phyloP scores from a whole-genome alignment of 2,888 invertebrate genomes.

The Acronicta aceris region DNA sequence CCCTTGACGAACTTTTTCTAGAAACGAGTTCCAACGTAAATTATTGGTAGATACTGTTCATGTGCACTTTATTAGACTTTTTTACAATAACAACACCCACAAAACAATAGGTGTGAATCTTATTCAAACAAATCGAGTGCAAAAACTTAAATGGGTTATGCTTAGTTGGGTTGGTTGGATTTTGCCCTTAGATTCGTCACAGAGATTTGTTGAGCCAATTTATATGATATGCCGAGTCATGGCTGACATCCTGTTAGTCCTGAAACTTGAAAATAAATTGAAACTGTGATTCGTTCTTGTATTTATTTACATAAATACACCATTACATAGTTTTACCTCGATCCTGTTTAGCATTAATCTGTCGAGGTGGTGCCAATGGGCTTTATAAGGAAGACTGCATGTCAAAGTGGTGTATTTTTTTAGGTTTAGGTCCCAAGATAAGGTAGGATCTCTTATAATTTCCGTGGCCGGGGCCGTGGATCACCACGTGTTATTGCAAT shows the following conservation, averaged over 20 bases:
- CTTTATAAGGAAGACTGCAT: slow-evolving; percentile 20
- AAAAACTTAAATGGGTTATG: slow-evolving; percentile 36
- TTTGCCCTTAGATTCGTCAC: slow-evolving; percentile 21
- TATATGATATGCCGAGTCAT: slow-evolving; percentile 13
- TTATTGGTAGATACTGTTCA: slow-evolving; percentile 39
- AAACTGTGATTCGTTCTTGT: slow-evolving; percentile 13
- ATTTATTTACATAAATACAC: slow-evolving; percentile 35
- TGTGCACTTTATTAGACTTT: slow-evolving; percentile 58
- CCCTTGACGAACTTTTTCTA: slow-evolving; percentile 61
- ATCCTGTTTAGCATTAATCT: slow-evolving; percentile 32
- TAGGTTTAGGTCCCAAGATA: neutral
- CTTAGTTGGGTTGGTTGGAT: slow-evolving; percentile 17
- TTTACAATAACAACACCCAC: slow-evolving; percentile 54
- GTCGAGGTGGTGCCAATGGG: slow-evolving; percentile 7
- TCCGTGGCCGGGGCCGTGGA: too few relatives aligned
- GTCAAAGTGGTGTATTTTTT: slow-evolving; percentile 21
- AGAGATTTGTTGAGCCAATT: slow-evolving; percentile 26
- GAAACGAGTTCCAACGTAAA: slow-evolving; percentile 55
- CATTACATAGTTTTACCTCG: slow-evolving; percentile 17
- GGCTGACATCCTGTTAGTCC: slow-evolving; percentile 23
- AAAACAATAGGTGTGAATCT: slow-evolving; percentile 63
- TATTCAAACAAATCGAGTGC: slow-evolving; percentile 36
- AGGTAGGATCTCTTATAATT: too few relatives aligned
- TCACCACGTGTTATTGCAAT: too few relatives aligned
- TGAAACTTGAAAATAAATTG: slow-evolving; percentile 17